These are phyloP conservation scores for Allobates femoralis DNA, from an alignment of 2,797 vertebrate genomes.

Conservation along the genomic window DNA sequence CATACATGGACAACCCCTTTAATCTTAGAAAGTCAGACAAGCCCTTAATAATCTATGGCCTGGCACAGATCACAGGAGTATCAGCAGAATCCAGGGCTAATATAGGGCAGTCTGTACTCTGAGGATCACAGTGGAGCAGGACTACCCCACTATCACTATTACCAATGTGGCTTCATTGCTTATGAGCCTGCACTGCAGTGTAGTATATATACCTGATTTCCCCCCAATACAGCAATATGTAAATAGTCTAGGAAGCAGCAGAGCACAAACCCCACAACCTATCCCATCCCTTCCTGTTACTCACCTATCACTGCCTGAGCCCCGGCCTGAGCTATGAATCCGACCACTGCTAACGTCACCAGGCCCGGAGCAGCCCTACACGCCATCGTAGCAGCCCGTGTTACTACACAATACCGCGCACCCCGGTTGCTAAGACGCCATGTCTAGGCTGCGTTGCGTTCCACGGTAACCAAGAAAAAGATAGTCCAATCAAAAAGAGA, in stretches of 20 bases:
- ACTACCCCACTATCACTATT: too few relatives aligned
- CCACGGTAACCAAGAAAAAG: conserved; percentile 40
- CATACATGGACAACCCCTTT: too few relatives aligned
- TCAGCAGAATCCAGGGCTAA: not conserved
- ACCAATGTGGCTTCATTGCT: too few relatives aligned
- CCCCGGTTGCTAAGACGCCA: conserved; percentile 47
- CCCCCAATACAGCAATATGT: too few relatives aligned
- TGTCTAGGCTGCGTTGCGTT: conserved; percentile 18
- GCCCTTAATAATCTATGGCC: too few relatives aligned
- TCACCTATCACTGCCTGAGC: not conserved
- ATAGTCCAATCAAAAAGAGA: not conserved
- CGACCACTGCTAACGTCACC: not conserved
- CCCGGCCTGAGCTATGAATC: not conserved
- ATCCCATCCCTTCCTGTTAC: not conserved
- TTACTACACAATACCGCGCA: not conserved
- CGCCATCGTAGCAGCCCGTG: not conserved
- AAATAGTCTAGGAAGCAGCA: too few relatives aligned
- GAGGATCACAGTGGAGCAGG: not conserved
- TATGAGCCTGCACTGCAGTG: not conserved
- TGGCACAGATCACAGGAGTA: too few relatives aligned
- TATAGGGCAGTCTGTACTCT: not conserved
- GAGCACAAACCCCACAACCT: too few relatives aligned
- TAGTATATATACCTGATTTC: too few relatives aligned
- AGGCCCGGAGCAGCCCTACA: not conserved
- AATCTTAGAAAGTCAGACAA: too few relatives aligned